phyloP scores from a whole-genome alignment of 2,888 invertebrate species.

The Tenthredo mesomela region DNA sequence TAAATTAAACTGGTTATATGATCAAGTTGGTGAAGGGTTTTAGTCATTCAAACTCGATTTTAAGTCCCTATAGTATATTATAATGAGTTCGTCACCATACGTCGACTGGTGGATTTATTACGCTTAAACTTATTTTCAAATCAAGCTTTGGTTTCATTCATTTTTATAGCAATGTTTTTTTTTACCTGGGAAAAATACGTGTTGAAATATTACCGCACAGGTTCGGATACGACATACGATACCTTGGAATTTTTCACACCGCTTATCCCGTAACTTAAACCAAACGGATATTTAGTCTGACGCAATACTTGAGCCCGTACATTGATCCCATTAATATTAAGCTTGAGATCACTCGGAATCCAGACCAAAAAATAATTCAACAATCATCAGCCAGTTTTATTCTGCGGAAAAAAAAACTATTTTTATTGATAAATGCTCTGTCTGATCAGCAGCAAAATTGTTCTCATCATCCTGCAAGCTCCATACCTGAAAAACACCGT shows the following conservation, averaged over 20 bases:
- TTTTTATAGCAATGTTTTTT: not conserved
- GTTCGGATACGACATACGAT: not conserved
- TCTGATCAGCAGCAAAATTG: not conserved
- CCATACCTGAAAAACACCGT: not conserved
- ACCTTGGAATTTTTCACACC: constrained; percentile 57
- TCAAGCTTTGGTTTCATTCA: too few species aligned
- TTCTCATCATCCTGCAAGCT: not conserved
- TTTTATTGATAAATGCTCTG: not conserved
- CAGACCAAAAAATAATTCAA: not conserved
- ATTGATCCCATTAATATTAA: constrained; percentile 68
- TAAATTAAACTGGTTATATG: not conserved
- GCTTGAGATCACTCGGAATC: not conserved
- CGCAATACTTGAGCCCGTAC: constrained; percentile 67
- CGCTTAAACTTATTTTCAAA: not conserved
- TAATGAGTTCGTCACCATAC: not conserved
- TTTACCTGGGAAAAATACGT: not conserved
- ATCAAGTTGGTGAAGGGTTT: not conserved
- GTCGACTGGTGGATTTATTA: not conserved
- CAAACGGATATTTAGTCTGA: constrained; percentile 73
- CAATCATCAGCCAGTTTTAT: not conserved
- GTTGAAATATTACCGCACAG: not conserved
- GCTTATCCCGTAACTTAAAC: constrained; percentile 65
- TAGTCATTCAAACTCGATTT: constrained; percentile 20
- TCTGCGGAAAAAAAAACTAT: not conserved
- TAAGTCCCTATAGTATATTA: not conserved